These are phyloP conservation scores for Drosophila dunni DNA, from an alignment of 1,140 invertebrate genomes.

Conservation along the genomic window DNA sequence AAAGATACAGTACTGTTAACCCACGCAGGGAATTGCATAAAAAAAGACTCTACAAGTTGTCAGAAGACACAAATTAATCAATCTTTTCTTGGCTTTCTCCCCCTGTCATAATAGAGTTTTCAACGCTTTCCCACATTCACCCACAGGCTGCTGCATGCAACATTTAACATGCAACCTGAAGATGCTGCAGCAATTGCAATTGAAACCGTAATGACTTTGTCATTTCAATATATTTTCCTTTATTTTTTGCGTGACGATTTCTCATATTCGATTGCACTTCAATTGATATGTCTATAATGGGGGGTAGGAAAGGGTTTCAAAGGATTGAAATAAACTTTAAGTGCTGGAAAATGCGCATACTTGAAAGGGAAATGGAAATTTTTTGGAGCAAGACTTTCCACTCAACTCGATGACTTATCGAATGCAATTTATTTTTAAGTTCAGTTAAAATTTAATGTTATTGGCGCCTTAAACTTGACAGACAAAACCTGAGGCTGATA, in stretches of 20 bases:
- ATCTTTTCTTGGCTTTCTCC: constrained; percentile 32
- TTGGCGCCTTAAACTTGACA: constrained; percentile 76
- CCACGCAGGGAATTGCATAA: constrained; percentile 46
- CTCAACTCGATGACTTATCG: constrained; percentile 16
- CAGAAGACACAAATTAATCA: constrained; percentile 61
- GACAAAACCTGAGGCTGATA: not conserved
- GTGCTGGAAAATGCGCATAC: constrained; percentile 9
- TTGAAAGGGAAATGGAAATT: not conserved
- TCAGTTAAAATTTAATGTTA: constrained; percentile 57
- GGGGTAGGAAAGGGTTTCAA: constrained; percentile 10
- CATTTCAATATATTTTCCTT: constrained; percentile 25
- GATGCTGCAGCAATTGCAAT: constrained; percentile 20
- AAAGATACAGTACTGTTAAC: constrained; percentile 8
- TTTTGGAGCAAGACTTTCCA: not conserved
- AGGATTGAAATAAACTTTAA: constrained; percentile 19
- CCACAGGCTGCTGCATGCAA: constrained; percentile 12
- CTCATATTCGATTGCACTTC: constrained; percentile 46
- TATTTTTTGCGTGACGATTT: constrained; percentile 55
- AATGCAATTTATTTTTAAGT: constrained; percentile 48
- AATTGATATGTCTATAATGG: constrained; percentile 67
- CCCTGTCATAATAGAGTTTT: constrained; percentile 66
- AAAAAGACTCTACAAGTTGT: constrained; percentile 15
- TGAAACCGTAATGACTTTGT: constrained; percentile 56
- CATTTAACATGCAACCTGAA: constrained; percentile 49
- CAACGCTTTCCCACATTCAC: constrained; percentile 54